phyloP scores from a whole-genome alignment of 2,113 vertebrate genomes.

The Paracanthobrama guichenoti region DNA sequence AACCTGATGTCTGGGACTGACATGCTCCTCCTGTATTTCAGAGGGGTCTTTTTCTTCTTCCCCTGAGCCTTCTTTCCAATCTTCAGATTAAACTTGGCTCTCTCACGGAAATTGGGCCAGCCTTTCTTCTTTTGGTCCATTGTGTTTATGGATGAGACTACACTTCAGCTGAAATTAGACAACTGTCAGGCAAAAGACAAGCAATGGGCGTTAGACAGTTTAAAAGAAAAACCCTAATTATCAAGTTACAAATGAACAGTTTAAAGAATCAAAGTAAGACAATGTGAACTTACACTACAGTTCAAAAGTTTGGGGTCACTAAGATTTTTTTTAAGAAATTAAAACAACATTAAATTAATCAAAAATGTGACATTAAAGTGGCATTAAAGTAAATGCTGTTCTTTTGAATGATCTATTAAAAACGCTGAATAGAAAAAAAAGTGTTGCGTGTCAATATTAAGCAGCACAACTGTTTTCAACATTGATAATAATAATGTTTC shows the following conservation, averaged over 20 bases:
- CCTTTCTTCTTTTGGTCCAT: conserved; percentile 74
- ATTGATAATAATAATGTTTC: too few species aligned
- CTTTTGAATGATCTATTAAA: neutral
- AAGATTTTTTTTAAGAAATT: too few species aligned
- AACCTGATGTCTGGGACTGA: conserved; percentile 73
- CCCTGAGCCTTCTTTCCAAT: conserved; percentile 34
- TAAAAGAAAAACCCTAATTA: too few species aligned
- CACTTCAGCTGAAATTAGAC: conserved; percentile 15
- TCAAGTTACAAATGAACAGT: neutral
- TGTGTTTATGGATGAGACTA: conserved; percentile 13
- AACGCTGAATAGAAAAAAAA: neutral
- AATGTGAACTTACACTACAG: neutral
- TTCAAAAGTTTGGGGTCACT: too few species aligned
- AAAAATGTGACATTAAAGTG: neutral
- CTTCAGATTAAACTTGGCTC: conserved; percentile 64
- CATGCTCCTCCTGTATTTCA: conserved; percentile 69
- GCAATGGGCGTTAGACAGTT: too few species aligned
- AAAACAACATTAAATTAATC: neutral
- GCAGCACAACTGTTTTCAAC: neutral
- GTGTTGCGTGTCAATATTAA: neutral
- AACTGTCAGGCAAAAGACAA: neutral
- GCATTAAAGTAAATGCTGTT: neutral
- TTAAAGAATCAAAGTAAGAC: neutral
- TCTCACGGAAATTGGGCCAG: conserved; percentile 62
- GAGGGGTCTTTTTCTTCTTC: conserved; percentile 47